Evolutionary conservation across 23 tunicate species (phyloP).

Genomic region (Trididemnum miniatum): DNA sequence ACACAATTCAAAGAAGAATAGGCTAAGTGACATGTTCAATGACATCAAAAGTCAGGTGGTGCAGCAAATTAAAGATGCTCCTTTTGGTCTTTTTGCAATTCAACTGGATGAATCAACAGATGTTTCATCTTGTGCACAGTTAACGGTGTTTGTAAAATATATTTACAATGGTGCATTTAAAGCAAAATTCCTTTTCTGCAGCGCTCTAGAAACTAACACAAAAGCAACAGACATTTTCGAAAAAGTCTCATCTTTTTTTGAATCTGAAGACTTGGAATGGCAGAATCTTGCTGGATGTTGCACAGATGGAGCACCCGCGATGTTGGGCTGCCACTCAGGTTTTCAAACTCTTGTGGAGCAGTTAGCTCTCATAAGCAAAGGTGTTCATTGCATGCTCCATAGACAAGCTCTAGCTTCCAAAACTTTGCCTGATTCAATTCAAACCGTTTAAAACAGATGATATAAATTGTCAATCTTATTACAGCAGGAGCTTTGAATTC

Average conservation of each 20-base stretch:
- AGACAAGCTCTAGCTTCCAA: slow-evolving; percentile 76
- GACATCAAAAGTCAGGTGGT: slow-evolving; percentile 60
- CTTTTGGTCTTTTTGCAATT: slow-evolving; percentile 53
- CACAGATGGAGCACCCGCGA: slow-evolving; percentile 69
- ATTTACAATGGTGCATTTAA: slow-evolving; percentile 48
- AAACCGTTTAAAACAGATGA: slow-evolving; percentile 52
- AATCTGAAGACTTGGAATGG: slow-evolving; percentile 54
- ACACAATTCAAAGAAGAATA: slow-evolving; percentile 51
- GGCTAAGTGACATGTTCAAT: slow-evolving; percentile 48
- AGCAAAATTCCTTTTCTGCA: slow-evolving; percentile 56
- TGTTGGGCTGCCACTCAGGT: slow-evolving; percentile 62
- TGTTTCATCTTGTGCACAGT: slow-evolving; percentile 65
- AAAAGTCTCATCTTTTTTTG: slow-evolving; percentile 49
- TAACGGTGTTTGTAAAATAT: slow-evolving; percentile 69
- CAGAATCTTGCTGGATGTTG: slow-evolving; percentile 59
- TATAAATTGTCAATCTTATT: slow-evolving; percentile 56
- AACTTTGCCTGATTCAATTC: slow-evolving; percentile 67
- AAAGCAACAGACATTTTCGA: slow-evolving; percentile 47
- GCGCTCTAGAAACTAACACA: slow-evolving; percentile 49
- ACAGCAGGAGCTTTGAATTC: slow-evolving; percentile 35
- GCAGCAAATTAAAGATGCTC: slow-evolving; percentile 60
- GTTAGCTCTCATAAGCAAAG: slow-evolving; percentile 45
- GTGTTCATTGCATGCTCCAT: slow-evolving; percentile 62
- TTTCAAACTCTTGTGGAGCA: slow-evolving; percentile 58
- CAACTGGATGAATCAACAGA: slow-evolving; percentile 74